Evolutionary conservation across 1,140 invertebrate genomes (phyloP).

Genomic region (Hyphantria cunea): DNA sequence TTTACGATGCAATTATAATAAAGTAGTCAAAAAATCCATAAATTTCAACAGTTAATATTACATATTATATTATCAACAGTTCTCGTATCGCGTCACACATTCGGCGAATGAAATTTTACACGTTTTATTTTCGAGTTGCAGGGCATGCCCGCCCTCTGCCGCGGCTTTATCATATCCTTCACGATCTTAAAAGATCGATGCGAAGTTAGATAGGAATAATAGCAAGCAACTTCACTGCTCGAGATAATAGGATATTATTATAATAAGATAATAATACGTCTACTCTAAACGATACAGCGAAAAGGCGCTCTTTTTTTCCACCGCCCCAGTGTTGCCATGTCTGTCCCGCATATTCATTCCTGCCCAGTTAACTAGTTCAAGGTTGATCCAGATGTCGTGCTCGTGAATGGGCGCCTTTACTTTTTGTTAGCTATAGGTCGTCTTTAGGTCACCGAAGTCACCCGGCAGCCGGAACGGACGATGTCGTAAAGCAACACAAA

Average conservation of each 20-base stretch:
- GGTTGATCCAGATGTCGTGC: conserved; percentile 55
- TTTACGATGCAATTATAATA: conserved; percentile 28
- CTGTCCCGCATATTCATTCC: conserved; percentile 62
- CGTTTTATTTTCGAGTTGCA: neutral
- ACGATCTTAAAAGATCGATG: neutral
- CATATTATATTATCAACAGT: conserved; percentile 13
- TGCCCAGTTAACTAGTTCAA: conserved; percentile 77
- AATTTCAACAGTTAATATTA: conserved; percentile 12
- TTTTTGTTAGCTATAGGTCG: conserved; percentile 69
- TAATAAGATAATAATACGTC: conserved; percentile 79
- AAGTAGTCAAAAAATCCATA: conserved; percentile 17
- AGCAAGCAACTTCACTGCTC: conserved; percentile 23
- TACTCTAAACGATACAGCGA: conserved; percentile 64
- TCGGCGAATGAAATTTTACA: neutral
- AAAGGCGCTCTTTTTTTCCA: conserved; percentile 60
- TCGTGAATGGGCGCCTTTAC: conserved; percentile 72
- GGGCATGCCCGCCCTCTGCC: conserved; percentile 4
- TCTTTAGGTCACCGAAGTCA: conserved; percentile 68
- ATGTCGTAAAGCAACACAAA: conserved; percentile 48
- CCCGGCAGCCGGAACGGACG: conserved; percentile 55
- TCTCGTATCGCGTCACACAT: conserved; percentile 1
- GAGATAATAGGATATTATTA: conserved; percentile 55
- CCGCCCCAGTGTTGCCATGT: conserved; percentile 64
- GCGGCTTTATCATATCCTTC: conserved; percentile 8
- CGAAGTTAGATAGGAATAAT: conserved; percentile 8